Base-by-base conservation (phyloP, 2,797 vertebrate genomes). In the Melanotaenia parkinsoni region DNA sequence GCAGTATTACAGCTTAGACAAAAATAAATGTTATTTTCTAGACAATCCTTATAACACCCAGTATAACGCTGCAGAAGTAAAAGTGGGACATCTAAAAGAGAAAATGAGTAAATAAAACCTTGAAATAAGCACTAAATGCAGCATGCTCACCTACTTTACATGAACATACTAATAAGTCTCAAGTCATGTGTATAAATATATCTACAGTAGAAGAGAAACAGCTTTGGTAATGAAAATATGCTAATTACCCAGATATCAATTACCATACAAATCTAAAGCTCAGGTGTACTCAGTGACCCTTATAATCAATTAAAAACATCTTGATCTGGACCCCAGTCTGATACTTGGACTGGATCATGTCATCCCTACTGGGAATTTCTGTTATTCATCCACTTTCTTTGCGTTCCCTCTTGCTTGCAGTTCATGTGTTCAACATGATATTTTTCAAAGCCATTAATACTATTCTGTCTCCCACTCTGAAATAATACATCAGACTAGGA, bases 381-480 rank as follows among this genome's bases (percentile, higher is more conserved):
- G 24, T 28, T 14, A 10, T 20, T n/a, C 37, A 40, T 67, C 22
- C 32, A 11, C 4, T 58, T 58, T 30, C 28, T 58, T 45, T 33
- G 8, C 0, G 5, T 47, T 13, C 35, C 24, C n/a, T 33, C 50
- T 63, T 43, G 22, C 6, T 45, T 35, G 9, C 37, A 43, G n/a
- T 54, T 63, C 12, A 71, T 22, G 38, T 54, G 26, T 61, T 32
- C 0, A 35, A 37, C 47, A 38, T n/a, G 1, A 59, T 37, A 13
- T 50, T 69, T 59, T 60, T 40, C 56, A 35, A 22, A 61, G 26
- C 1, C 37, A 54, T 40, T 40, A 40, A 60, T 53, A 40, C 14
- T 1, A 43, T 54, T 3, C n/a, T 61, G 26, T 61, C 47, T 70
- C n/a, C 28, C 0, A 18, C 30, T 28, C 20, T 8, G 35, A 54